These are phyloP conservation scores for Leucosticte australis DNA, from an alignment of 2,113 vertebrate species.

Conservation along the genomic window DNA sequence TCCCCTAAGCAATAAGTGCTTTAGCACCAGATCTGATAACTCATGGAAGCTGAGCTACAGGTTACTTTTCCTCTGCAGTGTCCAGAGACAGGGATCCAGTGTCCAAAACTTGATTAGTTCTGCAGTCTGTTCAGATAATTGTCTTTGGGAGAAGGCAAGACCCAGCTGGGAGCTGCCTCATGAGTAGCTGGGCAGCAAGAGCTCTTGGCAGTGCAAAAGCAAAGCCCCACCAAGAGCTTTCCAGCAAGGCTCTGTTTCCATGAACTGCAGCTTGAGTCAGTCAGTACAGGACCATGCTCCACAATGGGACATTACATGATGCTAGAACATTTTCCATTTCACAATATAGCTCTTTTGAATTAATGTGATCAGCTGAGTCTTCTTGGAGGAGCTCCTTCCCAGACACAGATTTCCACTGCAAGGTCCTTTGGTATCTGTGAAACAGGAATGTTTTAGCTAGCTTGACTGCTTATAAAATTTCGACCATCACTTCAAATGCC, in stretches of 20 bases:
- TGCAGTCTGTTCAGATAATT: not conserved
- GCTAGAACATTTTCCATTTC: not conserved
- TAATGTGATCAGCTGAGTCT: not conserved
- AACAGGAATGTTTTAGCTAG: not conserved
- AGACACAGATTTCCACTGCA: not conserved
- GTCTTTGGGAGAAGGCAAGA: not conserved
- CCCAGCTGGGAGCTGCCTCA: not conserved
- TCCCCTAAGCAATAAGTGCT: not conserved
- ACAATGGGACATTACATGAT: not conserved
- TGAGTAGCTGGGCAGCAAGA: not conserved
- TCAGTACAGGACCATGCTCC: not conserved
- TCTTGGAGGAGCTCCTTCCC: not conserved
- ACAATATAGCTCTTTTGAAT: not conserved
- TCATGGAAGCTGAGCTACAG: not conserved
- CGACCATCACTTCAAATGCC: not conserved
- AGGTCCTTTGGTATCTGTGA: not conserved
- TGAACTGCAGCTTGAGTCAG: not conserved
- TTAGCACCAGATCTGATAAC: not conserved
- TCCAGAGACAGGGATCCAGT: not conserved
- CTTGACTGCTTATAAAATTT: conserved; percentile 18
- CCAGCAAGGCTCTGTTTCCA: not conserved
- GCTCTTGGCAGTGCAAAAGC: not conserved
- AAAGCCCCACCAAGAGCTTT: not conserved
- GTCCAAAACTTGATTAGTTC: not conserved
- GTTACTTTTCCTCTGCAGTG: not conserved